Evolutionary conservation across 2,797 vertebrate species (phyloP).

Genomic region (Peromyscus melanophrys): DNA sequence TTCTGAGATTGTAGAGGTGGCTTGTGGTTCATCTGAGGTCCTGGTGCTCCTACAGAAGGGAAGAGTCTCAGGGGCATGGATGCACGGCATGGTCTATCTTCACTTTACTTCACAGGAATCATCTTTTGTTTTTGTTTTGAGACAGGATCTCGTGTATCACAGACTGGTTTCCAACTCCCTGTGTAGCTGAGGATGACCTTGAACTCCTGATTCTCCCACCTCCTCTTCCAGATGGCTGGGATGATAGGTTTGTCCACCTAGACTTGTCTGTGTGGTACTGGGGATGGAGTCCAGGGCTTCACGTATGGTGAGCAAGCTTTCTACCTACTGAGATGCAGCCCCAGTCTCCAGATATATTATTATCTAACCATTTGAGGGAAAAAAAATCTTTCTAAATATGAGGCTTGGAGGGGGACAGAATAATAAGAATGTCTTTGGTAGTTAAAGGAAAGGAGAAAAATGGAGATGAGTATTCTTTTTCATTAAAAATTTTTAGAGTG

Average conservation of each 20-base stretch:
- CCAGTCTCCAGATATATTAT: not conserved
- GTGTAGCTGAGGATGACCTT: not conserved
- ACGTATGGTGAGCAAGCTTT: not conserved
- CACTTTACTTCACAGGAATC: not conserved
- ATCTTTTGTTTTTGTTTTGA: not conserved
- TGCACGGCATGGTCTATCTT: fast-evolving
- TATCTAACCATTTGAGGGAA: not conserved
- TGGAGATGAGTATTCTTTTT: not conserved
- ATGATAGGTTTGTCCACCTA: not conserved
- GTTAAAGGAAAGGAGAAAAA: not conserved
- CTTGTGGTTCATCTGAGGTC: not conserved
- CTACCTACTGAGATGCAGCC: not conserved
- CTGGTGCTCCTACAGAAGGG: fast-evolving
- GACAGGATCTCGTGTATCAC: not conserved
- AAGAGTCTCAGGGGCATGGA: fast-evolving
- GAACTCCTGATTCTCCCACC: not conserved
- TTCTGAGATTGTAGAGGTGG: not conserved
- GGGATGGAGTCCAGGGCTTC: not conserved
- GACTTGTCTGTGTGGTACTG: not conserved
- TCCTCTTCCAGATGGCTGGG: not conserved
- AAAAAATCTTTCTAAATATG: not conserved
- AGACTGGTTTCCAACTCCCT: too few relatives aligned
- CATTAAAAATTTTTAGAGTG: not conserved
- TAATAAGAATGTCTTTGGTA: not conserved
- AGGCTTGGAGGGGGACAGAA: not conserved